Base-by-base conservation (phyloP, 2,888 invertebrate species). In the Gortyna flavago region DNA sequence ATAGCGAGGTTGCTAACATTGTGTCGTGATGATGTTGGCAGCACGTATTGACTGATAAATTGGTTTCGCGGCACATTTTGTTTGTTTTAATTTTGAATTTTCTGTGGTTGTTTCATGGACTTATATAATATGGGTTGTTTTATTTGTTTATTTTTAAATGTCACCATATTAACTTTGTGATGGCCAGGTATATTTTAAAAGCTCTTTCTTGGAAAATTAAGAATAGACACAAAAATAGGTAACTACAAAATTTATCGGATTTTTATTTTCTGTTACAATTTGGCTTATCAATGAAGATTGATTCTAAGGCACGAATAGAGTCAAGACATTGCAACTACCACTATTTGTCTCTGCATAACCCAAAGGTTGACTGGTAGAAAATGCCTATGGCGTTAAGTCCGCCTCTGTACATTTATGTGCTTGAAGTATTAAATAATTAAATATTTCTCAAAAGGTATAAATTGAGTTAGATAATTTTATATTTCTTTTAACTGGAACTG, bases 1-100 rank as follows among this genome's bases (percentile, higher is more conserved):
- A 77, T 80, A 69, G 70, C 35, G 59, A 73, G 67, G 65, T 44
- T 81, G 79, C 64, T 67, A 77, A 84, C 85, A 79, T 85, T 85
- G 83, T 69, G 72, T 71, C 72, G 82, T 79, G 75, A 72, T 84
- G 76, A 79, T 57, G 62, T 77, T 79, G 68, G 64, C 51, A 54
- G 61, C 59, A 61, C 72, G 29, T 72, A 74, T 80, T 65, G 71
- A 77, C 51, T 61, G 67, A 35, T 41, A 62, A 78, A 78, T 72
- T 73, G 79, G 70, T 73, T 70, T 73, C 21, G 51, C 32, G 35
- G 16, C n/a, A 41, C n/a, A 64, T 74, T 73, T 83, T 79, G 67
- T 57, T 75, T 62, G 72, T 75, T 80, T 72, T 59, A 65, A 79
- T 72, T 83, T 75, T 57, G 32, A 83, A 83, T 68, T 51, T 25